phyloP scores from a whole-genome alignment of 2,113 vertebrate species.

The Barnardius zonarius region DNA sequence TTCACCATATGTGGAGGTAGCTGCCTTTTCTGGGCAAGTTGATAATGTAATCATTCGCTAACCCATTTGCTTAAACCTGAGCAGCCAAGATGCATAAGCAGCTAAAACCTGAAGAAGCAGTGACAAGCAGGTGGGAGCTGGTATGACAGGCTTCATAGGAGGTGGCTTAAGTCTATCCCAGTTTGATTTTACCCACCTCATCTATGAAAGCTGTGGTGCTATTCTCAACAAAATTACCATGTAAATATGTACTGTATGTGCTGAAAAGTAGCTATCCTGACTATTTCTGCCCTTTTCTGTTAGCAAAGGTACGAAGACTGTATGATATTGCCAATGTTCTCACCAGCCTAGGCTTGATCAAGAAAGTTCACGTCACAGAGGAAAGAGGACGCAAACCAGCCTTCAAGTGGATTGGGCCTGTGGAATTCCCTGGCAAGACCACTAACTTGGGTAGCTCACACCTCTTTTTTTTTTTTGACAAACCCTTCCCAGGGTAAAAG shows the following conservation, averaged over 20 bases:
- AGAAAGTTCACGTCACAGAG: conserved; percentile 88
- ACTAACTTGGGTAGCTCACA: conserved; percentile 41
- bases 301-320: conserved; percentile 91
- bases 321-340: conserved; percentile 95
- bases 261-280: not conserved
- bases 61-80: not conserved
- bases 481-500: not conserved
- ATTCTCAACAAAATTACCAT: not conserved
- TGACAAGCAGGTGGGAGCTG: not conserved
- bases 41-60: not conserved
- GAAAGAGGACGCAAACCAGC: conserved; percentile 88
- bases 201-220: not conserved
- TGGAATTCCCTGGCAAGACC: conserved; percentile 72
- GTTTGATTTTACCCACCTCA: not conserved
- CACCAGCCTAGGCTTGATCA: conserved; percentile 88
- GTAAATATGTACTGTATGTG: not conserved
- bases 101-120: not conserved
- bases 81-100: not conserved
- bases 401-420: conserved; percentile 92
- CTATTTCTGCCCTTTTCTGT: not conserved
- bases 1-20: fast-evolving
- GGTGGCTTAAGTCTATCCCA: not conserved
- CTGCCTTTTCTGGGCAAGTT: not conserved
- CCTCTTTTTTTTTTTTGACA: not conserved
- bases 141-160: not conserved